These are phyloP conservation scores for Palythoa caribaeorum DNA, from an alignment of 92 coral and sea anemone genomes.

Conservation along the genomic window DNA sequence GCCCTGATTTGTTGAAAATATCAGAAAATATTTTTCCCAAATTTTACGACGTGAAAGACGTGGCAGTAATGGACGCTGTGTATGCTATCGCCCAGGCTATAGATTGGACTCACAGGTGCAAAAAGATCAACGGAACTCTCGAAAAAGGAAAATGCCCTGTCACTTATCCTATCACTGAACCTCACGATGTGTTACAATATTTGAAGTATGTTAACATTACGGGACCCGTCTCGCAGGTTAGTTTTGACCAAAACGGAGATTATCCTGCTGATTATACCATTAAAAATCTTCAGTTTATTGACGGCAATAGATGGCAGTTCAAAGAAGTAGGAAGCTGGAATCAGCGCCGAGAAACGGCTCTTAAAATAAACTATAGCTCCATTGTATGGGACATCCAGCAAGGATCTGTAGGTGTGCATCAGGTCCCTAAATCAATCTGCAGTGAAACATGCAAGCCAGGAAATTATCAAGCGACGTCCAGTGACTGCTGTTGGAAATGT, in stretches of 20 bases:
- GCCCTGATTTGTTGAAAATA: conserved; percentile 56
- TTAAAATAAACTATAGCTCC: conserved; percentile 45
- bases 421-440: conserved; percentile 77
- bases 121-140: conserved; percentile 47
- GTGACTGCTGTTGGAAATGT: conserved; percentile 88
- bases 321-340: conserved; percentile 79
- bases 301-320: conserved; percentile 66
- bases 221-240: conserved; percentile 55
- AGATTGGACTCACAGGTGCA: conserved; percentile 68
- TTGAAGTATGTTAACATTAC: conserved; percentile 58
- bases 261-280: conserved; percentile 64
- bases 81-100: conserved; percentile 94
- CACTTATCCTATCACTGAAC: conserved; percentile 50
- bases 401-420: conserved; percentile 30
- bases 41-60: conserved; percentile 71
- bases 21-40: conserved; percentile 51
- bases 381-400: conserved; percentile 67
- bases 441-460: conserved; percentile 79
- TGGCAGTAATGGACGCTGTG: conserved; percentile 86
- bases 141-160: conserved; percentile 59
- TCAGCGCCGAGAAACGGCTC: conserved; percentile 39
- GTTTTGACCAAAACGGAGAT: conserved; percentile 84
- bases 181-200: conserved; percentile 65
- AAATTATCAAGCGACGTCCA: conserved; percentile 68
- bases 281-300: conserved; percentile 65